A percentile compares a stretch with the other conserved stretches of the same genome.
phyloP scores from a whole-genome alignment of 2,113 vertebrate genomes.

The Heterotilapia buettikoferi region DNA sequence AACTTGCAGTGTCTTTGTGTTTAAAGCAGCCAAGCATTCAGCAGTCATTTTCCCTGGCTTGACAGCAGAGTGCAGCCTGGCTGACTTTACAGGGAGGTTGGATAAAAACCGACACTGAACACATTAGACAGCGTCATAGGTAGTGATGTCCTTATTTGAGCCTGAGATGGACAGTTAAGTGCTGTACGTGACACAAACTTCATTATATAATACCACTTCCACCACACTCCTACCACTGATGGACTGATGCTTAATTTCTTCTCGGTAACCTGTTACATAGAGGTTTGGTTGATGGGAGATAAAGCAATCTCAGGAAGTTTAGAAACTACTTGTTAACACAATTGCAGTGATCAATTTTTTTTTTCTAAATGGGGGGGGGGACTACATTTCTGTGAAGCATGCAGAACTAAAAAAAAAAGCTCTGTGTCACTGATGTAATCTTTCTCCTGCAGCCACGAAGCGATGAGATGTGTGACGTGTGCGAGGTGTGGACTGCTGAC shows the following conservation, averaged over 20 bases:
- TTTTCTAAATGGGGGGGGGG: neutral
- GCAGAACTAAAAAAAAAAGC: neutral
- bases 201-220: neutral
- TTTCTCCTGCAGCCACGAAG: slow-evolving; percentile 73
- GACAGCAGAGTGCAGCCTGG: neutral
- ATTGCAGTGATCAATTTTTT: neutral
- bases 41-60: neutral
- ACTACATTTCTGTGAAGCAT: neutral
- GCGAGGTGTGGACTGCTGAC: slow-evolving; percentile 95
- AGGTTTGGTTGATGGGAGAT: neutral
- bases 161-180: neutral
- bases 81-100: neutral
- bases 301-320: neutral
- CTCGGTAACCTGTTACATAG: neutral
- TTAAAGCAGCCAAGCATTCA: neutral
- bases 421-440: neutral
- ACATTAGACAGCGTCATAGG: neutral
- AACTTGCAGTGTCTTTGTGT: neutral
- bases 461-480: slow-evolving; percentile 93
- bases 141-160: neutral
- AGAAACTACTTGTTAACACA: neutral
- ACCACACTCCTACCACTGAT: neutral
- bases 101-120: neutral
- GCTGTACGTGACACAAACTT: neutral
- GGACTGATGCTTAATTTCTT: neutral